Evolutionary conservation across 2,888 invertebrate genomes (phyloP), one percentile per base, ranked within the genome.

Genomic region (Nomada fabriciana): DNA sequence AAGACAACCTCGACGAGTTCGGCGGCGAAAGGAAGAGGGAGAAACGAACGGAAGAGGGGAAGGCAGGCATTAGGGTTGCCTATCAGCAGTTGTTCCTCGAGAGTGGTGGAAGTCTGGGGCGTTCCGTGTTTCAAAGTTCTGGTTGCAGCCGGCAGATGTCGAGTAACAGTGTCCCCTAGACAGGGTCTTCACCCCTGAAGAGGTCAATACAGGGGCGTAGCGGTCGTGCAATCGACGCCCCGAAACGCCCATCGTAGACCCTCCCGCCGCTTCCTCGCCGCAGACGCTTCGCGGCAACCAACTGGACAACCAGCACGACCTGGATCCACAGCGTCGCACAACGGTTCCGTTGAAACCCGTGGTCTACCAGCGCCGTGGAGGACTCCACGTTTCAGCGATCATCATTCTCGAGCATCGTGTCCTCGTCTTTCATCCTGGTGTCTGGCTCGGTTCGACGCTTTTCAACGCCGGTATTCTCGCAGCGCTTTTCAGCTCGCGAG

Each of bases 251-350:
- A 82, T 86, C 81, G 78, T 69, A 75, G 68, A 80, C 87, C 87
- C 89, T 84, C 86, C 91, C 87, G 88, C 80, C 81, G 88, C 88
- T 86, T 86, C 87, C 88, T 83, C 88, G 89, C 86, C 90, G 91
- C 94, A 94, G 93, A 94, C 91, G 93, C 87, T 90, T 88, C 92
- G 92, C 91, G 92, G 92, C 93, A 91, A 93, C 91, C 93, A 93
- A 92, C 93, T 92, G 92, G 92, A 93, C 91, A 92, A 91, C 91
- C 92, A 91, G 93, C 91, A 83, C 80, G 89, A 88, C 88, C 88
- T 87, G 89, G 88, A 88, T 89, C 86, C 89, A 90, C 90, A 89
- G 86, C 88, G 87, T 88, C 88, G 89, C 90, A 89, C 91, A 85
- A 87, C 91, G 81, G 89, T 88, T 90, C 88, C 86, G 89, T 90